These are phyloP conservation scores for Ophion slaviceki DNA, from an alignment of 2,888 invertebrate genomes.

Conservation along the genomic window DNA sequence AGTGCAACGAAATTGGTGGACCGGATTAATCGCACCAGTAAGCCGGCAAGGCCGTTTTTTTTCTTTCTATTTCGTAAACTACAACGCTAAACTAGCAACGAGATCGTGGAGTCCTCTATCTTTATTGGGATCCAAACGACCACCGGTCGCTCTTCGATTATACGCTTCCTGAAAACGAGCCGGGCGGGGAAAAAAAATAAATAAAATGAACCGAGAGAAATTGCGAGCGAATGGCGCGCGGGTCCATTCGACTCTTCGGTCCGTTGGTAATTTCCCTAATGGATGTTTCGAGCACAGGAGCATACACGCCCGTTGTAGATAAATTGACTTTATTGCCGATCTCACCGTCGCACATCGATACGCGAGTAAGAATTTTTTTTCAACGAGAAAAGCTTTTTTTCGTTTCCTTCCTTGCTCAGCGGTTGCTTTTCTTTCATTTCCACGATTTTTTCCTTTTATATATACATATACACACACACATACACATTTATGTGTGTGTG, in stretches of 20 bases:
- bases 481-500: too few relatives aligned
- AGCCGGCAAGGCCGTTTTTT: slow-evolving; percentile 5
- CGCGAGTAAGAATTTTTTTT: background rate
- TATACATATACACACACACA: too few relatives aligned
- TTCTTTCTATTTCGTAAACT: slow-evolving; percentile 15
- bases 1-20: slow-evolving; percentile 40
- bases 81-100: background rate
- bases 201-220: slow-evolving; percentile 15
- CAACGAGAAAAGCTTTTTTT: background rate
- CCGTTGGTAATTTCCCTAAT: slow-evolving; percentile 15
- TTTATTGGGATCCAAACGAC: slow-evolving; percentile 22
- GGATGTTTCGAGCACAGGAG: slow-evolving; percentile 7
- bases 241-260: slow-evolving; percentile 1
- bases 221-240: background rate
- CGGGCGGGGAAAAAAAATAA: background rate
- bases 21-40: slow-evolving; percentile 37
- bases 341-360: background rate
- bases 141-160: slow-evolving; percentile 26
- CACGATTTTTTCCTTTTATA: too few relatives aligned
- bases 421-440: background rate
- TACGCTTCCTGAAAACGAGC: slow-evolving; percentile 18
- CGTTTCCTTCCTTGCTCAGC: background rate
- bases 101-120: slow-evolving; percentile 12
- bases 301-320: background rate
- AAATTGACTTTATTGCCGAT: background rate